Conservation (phyloP, 2,797 vertebrate genomes). For the Platyrinchus mystaceus region DNA sequence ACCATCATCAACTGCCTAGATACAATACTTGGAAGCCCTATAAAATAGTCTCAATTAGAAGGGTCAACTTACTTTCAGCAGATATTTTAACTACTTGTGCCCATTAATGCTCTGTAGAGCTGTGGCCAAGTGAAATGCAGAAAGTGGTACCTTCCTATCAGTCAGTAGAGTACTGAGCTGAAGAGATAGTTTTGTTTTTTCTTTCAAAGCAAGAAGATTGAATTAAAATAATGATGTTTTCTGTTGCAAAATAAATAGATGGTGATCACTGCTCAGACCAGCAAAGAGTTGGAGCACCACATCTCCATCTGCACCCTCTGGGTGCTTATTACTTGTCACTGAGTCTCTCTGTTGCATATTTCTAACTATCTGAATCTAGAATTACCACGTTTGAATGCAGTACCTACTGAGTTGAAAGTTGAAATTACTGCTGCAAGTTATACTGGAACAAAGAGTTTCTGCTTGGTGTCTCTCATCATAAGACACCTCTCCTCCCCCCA, state of each 20-base stretch:
- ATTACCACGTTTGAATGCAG: not conserved
- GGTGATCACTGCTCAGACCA: fast-evolving
- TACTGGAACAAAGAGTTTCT: not conserved
- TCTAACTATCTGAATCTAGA: not conserved
- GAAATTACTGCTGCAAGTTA: not conserved
- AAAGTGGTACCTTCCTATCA: not conserved
- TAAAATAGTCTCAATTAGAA: not conserved
- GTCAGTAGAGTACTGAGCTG: not conserved
- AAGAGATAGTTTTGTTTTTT: not conserved
- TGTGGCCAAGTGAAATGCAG: not conserved
- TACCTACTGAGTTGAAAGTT: not conserved
- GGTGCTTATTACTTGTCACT: not conserved
- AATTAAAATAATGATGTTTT: not conserved
- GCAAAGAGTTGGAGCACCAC: fast-evolving
- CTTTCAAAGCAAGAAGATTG: not conserved
- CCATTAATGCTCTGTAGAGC: not conserved
- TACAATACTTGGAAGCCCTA: not conserved
- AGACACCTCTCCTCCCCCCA: not conserved
- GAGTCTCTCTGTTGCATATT: not conserved
- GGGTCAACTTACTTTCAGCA: not conserved
- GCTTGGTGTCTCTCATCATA: not conserved
- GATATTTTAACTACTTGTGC: not conserved
- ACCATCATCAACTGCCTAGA: not conserved
- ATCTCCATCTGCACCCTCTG: not conserved
- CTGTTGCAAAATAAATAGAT: not conserved